Evolutionary conservation across 2,797 vertebrate species (phyloP), one percentile per base, ranked within the genome.

Genomic region (Podarcis siculus): DNA sequence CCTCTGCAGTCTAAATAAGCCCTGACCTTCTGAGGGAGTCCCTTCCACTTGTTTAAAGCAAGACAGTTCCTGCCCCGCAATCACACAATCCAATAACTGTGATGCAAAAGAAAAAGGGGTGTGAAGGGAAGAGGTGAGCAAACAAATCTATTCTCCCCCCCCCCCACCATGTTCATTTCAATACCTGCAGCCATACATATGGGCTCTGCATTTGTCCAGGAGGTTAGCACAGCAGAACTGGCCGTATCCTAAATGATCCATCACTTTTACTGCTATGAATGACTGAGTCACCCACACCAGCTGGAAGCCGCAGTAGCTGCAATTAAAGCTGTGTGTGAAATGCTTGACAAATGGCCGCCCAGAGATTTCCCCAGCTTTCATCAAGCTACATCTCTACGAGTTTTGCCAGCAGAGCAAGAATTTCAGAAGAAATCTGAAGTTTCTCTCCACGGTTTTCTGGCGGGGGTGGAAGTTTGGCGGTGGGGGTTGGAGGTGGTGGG

Each of bases 311-410:
- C 79, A 35, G 86, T 82, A 82, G 86, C 79, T 27, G 79, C 55
- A 87, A 75, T 82, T 87, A 82, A 61, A 75, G 79, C 84, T 66
- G 84, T 82, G 86, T 75, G 79, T 76, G 86, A 87, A 87, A 82
- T 64, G 79, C 58, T 87, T 87, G 86, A 87, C 86, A 87, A 87
- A 87, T 82, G 71, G 86, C 35, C 21, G 12, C 79, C 27, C 37
- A 1, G 86, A 82, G 86, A 87, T 75, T 87, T 87, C 71, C 73
- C 71, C 79, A 61, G 71, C 79, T 87, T 87, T 82, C 79, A 82
- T 81, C 86, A 27, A 64, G 55, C 79, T 45, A 21, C 67, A 75
- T 64, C 69, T 75, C 79, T 10, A 25, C 37, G 39, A 64, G 37
- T 12, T 0, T 79, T 82, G 86, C 66, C 79, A 75, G 86, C 42